Evolutionary conservation across 2,888 invertebrate species (phyloP).

Genomic region (Crematogaster levior): DNA sequence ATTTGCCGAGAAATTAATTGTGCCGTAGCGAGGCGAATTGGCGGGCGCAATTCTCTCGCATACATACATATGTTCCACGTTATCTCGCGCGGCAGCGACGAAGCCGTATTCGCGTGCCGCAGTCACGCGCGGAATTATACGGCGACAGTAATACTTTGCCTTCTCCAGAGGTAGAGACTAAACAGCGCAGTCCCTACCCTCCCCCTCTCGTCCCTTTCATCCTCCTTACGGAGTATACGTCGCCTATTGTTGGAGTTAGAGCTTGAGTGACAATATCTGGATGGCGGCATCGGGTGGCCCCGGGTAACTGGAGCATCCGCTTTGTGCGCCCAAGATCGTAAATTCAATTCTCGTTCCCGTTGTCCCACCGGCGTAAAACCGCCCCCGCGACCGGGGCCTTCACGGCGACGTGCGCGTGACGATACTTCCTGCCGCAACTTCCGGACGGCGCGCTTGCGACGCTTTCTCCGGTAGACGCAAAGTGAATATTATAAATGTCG

Average conservation of each 20-base stretch:
- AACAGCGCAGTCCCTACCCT: constrained; percentile 2
- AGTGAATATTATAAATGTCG: constrained; percentile 77
- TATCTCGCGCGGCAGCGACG: constrained; percentile 30
- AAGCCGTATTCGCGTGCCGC: constrained; percentile 33
- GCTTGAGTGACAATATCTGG: constrained; percentile 56
- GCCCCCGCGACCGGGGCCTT: constrained; percentile 20
- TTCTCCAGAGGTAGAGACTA: constrained; percentile 24
- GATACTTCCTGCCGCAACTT: constrained; percentile 71
- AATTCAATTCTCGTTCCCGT: constrained; percentile 54
- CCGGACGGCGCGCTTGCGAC: constrained; percentile 52
- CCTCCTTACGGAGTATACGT: constrained; percentile 7
- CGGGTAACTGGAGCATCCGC: constrained; percentile 52
- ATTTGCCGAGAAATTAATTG: constrained; percentile 52
- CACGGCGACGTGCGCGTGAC: constrained; percentile 61
- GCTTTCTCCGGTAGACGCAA: constrained; percentile 60
- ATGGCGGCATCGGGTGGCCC: constrained; percentile 53
- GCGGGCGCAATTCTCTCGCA: constrained; percentile 25
- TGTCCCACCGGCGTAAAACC: constrained; percentile 49
- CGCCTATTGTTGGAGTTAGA: constrained; percentile 48
- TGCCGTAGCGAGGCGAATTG: constrained; percentile 31
- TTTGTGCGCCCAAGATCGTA: constrained; percentile 52
- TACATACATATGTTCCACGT: constrained; percentile 30
- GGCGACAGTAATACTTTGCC: constrained; percentile 31
- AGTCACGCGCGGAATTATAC: constrained; percentile 48
- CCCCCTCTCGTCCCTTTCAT: too few relatives aligned